phyloP scores from a whole-genome alignment of 2,888 invertebrate species.

The Acrobasis consociella region DNA sequence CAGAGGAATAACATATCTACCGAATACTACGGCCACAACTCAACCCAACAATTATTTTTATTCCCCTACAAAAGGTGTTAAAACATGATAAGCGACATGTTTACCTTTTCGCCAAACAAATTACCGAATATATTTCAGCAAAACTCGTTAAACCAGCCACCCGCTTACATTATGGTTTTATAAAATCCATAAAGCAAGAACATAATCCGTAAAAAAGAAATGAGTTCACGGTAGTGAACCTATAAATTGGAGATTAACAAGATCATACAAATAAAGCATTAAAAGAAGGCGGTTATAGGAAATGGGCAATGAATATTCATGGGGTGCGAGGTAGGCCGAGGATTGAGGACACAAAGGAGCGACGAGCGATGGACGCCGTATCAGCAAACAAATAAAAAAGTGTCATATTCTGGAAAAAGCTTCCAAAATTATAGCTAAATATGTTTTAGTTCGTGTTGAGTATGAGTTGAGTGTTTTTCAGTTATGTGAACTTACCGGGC shows the following conservation, averaged over 20 bases:
- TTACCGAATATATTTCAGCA: constrained; percentile 6
- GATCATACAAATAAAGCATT: constrained; percentile 31
- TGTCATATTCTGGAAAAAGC: too few relatives aligned
- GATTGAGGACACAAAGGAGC: constrained; percentile 8
- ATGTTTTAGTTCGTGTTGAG: too few relatives aligned
- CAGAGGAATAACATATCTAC: too few relatives aligned
- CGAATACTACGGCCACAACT: too few relatives aligned
- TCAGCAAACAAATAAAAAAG: neutral
- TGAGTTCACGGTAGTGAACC: constrained; percentile 17
- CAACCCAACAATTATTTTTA: neutral
- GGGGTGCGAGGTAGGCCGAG: constrained; percentile 24
- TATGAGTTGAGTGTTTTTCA: too few relatives aligned
- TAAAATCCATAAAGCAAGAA: constrained; percentile 6
- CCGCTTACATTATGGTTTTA: constrained; percentile 6
- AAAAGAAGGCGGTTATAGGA: constrained; percentile 33
- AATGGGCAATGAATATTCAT: constrained; percentile 59
- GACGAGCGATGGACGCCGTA: neutral
- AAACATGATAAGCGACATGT: neutral
- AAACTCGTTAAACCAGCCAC: neutral
- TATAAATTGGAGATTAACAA: constrained; percentile 24
- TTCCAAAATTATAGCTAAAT: too few relatives aligned
- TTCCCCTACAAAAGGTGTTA: neutral
- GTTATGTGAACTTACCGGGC: too few relatives aligned
- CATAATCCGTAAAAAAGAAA: constrained; percentile 5
- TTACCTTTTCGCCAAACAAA: neutral